Evolutionary conservation across 2,888 invertebrate genomes (phyloP).

Genomic region (Rotaria magnacalcarata): DNA sequence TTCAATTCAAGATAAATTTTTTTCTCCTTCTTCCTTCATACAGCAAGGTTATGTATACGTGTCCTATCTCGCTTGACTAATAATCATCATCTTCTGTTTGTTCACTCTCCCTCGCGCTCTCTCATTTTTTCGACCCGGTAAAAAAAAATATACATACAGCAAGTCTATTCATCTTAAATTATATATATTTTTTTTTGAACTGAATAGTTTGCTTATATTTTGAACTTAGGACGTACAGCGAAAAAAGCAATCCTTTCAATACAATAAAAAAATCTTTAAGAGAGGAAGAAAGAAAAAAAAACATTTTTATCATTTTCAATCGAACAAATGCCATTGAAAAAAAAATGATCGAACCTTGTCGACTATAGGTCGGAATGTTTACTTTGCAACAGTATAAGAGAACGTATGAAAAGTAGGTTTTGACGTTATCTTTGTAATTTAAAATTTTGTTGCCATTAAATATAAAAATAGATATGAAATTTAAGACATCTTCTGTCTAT

Average conservation of each 20-base stretch:
- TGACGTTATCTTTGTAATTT: constrained; percentile 3
- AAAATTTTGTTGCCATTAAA: background rate
- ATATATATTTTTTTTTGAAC: no score
- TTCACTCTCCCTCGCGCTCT: background rate
- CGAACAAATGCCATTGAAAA: background rate
- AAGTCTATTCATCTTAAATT: no score
- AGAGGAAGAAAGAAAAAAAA: background rate
- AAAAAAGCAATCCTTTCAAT: background rate
- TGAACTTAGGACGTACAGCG: no score
- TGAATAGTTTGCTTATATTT: no score
- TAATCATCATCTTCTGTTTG: background rate
- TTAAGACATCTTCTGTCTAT: background rate
- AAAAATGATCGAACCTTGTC: background rate
- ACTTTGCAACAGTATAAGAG: background rate
- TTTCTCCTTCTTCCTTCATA: background rate
- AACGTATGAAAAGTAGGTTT: background rate
- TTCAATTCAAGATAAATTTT: background rate
- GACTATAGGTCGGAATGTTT: background rate
- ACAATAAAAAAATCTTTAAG: background rate
- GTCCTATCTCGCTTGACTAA: background rate
- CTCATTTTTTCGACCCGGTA: background rate
- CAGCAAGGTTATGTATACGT: background rate
- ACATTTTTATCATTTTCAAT: background rate
- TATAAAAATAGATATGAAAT: background rate
- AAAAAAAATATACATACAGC: no score